Evolutionary conservation across 2,888 invertebrate species (phyloP), one percentile per base, ranked within the genome.

Genomic region (Callosobruchus maculatus): DNA sequence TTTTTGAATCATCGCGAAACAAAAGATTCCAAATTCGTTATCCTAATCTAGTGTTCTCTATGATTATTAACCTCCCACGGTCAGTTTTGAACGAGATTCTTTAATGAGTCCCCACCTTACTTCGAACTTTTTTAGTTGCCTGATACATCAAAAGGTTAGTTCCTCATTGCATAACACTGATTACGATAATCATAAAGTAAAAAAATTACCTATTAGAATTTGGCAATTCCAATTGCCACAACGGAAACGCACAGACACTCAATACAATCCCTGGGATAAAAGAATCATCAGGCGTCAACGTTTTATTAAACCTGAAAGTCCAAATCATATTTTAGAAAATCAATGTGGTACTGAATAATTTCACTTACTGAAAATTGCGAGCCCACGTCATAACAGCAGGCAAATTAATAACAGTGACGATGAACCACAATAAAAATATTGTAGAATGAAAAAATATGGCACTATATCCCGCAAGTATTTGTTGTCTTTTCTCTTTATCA

Each of bases 361-460:
- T n/a, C n/a, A 88, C 89, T 89, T 89, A 95, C 94, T 91, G 91
- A 81, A 92, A 94, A 88, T 93, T 94, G 82, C 92, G 92, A 0
- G 94, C 93, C 95, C 95, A 96, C 4, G 94, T 93, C 68, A 95
- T 84, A 20, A 93, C 89, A 68, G 92, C 90, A 0, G 95, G 95
- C 18, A 93, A 79, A 86, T 93, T 94, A 67, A 94, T 87, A n/a
- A 91, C 77, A 0, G 94, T 89, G 31, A 92, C 89, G 20, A 91
- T 84, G 72, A 91, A 83, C 90, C 94, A 93, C 79, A 95, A 83
- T 72, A 93, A 87, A 80, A 95, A 92, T 81, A 95, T 84, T 75
- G 93, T 90, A 82, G 94, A 89, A 83, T 95, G 94, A 84, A 94
- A 94, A 82, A 94, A 90, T 80, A 95, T 82, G 4, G 78, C 77